These are phyloP conservation scores for Discoglossus pictus DNA, from an alignment of 2,797 vertebrate genomes.

Conservation along the genomic window DNA sequence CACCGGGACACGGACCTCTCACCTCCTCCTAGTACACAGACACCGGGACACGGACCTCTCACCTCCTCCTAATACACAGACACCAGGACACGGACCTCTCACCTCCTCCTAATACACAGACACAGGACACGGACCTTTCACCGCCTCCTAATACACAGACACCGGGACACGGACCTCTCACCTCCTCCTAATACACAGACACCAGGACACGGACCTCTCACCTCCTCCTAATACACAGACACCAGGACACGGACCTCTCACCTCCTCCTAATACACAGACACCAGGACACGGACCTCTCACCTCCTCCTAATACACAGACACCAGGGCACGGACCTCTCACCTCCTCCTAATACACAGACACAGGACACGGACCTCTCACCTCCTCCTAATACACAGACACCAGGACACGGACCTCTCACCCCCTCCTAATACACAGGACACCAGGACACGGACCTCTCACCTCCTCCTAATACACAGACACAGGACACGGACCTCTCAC, in stretches of 20 bases:
- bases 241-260: not conserved
- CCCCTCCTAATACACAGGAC: not conserved
- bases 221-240: not conserved
- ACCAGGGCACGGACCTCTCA: not conserved
- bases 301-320: not conserved
- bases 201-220: not conserved
- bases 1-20: not conserved
- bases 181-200: not conserved
- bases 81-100: not conserved
- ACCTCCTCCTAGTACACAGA: not conserved
- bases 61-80: not conserved
- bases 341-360: not conserved
- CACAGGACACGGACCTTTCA: not conserved
- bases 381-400: not conserved
- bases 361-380: not conserved
- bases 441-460: not conserved
- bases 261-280: not conserved
- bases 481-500: not conserved
- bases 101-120: not conserved
- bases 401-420: not conserved
- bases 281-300: not conserved
- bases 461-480: not conserved
- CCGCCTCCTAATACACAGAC: not conserved
- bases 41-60: not conserved
- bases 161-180: not conserved